phyloP scores from a whole-genome alignment of 2,888 invertebrate genomes.

The Calameuta pallipes region DNA sequence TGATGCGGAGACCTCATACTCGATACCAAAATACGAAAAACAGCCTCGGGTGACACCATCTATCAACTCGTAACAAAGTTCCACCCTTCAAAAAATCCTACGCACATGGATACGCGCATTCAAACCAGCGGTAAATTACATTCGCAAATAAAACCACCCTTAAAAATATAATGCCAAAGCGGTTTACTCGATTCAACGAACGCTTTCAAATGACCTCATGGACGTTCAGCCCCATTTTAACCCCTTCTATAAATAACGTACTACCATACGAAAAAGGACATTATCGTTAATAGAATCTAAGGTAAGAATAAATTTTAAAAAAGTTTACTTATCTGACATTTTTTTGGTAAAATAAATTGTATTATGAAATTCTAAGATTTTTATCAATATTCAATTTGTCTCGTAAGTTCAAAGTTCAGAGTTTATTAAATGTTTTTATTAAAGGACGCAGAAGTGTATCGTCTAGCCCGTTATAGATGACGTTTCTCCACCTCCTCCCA shows the following conservation, averaged over 20 bases:
- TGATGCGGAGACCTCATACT: constrained; percentile 8
- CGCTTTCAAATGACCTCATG: background rate
- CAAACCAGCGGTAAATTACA: background rate
- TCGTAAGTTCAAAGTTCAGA: background rate
- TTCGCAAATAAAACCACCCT: background rate
- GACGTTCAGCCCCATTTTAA: background rate
- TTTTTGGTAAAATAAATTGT: too few relatives aligned
- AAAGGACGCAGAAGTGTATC: background rate
- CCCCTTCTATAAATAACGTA: background rate
- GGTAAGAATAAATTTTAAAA: background rate
- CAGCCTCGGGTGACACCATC: constrained; percentile 38
- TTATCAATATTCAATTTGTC: background rate
- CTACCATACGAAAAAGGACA: background rate
- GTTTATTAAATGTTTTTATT: background rate
- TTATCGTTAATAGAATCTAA: background rate
- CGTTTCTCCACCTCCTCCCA: rapidly evolving
- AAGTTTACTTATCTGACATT: background rate
- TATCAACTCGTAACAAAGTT: constrained; percentile 52
- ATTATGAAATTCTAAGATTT: background rate
- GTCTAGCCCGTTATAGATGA: background rate
- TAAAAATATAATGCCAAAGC: background rate
- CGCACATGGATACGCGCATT: background rate
- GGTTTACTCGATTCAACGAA: background rate
- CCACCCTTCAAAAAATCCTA: constrained; percentile 14
- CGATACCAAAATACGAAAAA: constrained; percentile 7